Conservation (phyloP, 2,113 vertebrate species). For the Lycocorax pyrrhopterus region DNA sequence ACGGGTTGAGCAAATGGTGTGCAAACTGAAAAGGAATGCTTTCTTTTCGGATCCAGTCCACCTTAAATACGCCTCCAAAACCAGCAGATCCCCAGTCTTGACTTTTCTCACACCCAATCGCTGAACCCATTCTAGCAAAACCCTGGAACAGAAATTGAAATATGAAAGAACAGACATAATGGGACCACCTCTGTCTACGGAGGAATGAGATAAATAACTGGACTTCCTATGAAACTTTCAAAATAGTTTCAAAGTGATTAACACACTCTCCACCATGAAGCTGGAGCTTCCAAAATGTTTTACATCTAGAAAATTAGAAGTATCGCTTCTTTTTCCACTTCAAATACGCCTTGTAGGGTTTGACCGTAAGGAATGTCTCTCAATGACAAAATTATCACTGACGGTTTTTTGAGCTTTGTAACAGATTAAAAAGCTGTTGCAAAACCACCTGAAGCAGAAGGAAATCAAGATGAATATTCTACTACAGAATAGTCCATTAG, state of each 20-base stretch:
- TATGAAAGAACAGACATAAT: neutral
- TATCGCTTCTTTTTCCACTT: neutral
- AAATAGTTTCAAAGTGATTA: neutral
- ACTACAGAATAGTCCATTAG: neutral
- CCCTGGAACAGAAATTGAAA: constrained; percentile 72
- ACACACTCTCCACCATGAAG: neutral
- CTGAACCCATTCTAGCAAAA: constrained; percentile 88
- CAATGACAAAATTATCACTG: neutral
- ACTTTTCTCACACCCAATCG: constrained; percentile 79
- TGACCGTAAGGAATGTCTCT: neutral
- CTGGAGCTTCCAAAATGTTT: neutral
- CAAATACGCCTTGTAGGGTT: neutral
- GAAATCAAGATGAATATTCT: neutral
- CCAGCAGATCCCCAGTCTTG: constrained; percentile 87
- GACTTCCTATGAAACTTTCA: neutral
- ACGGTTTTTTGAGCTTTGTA: neutral
- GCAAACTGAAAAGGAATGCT: constrained; percentile 84
- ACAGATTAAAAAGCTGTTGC: neutral
- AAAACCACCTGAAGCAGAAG: neutral
- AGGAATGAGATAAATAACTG: neutral
- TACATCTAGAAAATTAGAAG: neutral
- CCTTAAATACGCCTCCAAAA: constrained; percentile 85
- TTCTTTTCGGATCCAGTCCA: constrained; percentile 89
- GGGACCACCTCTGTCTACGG: fast-evolving
- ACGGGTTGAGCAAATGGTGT: constrained; percentile 87